Evolutionary conservation across 2,888 invertebrate genomes (phyloP), one percentile per base, ranked within the genome.

Genomic region (Leuctra nigra): DNA sequence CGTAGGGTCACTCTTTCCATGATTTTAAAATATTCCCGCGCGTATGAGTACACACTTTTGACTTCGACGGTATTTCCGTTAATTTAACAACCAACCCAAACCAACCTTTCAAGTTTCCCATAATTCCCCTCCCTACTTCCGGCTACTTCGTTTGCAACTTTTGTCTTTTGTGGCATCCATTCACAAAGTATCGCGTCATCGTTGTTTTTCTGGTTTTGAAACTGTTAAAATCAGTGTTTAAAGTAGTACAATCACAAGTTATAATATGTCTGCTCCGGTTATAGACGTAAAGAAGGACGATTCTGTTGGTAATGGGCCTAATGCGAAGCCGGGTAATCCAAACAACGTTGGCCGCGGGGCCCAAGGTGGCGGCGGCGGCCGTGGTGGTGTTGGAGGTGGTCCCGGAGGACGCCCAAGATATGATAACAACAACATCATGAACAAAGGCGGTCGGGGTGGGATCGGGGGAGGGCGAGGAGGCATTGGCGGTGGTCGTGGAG

Each of bases 391-490:
- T 29, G 18, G 56, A n/a, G 57, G 57, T 18, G 55, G 55, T 1
- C 53, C 25, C 1, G 55, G 55, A 22, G 53, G 59, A 29, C 36
- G 59, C 14, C 53, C 48, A 2, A 48, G 48, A 3, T 48, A 33
- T 14, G 29, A 47, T 23, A 56, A 50, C 44, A 54, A 57, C 22
- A 25, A 20, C 14, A 36, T n/a, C n/a, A n/a, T n/a, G n/a, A n/a
- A n/a, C n/a, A n/a, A n/a, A n/a, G n/a, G 59, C 29, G 55, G 59
- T 20, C 41, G 52, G n/a, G 58, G 52, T 16, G 53, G 55, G n/a
- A 53, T 55, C n/a, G 55, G 58, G 13, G 53, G 54, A 7, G 47
- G 46, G 4, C 58, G 55, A n/a, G 48, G 54, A 20, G 47, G 58
- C 16, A 25, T 16, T 35, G 18, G 58, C n/a, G 53, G 54, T 13